Base-by-base conservation (phyloP, 2,888 invertebrate genomes). In the Drosophila bunnanda region DNA sequence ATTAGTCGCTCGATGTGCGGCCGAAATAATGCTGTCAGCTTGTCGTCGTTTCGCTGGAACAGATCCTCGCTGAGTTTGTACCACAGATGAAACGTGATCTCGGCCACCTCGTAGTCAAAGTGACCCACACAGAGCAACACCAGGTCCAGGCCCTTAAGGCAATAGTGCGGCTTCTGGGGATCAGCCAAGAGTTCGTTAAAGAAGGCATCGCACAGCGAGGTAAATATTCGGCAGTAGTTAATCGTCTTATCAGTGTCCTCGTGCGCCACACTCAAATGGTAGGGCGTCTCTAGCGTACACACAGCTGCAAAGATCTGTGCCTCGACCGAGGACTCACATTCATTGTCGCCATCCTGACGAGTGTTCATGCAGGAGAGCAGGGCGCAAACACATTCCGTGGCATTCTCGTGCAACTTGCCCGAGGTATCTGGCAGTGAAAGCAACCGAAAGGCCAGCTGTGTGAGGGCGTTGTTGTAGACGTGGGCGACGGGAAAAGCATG, bases 1-100 rank as follows among this genome's bases (percentile, higher is more conserved):
- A 99, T 95, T n/a, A 99, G 93, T 82, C 98, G 94, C 92, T 98
- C 97, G 65, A 99, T 95, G 91, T 98, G 97, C 0, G 98, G 98
- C 89, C 96, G 95, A 92, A 99, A 99, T 38, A 96, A 93, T 53
- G 94, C 94, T 2, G 96, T 97, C n/a, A 97, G 91, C 0, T 95
- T 94, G 82, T 96, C 96, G 86, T 95, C 96, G 91, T 98, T 96
- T 78, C 95, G 95, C 84, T 97, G 96, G 92, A 98, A 99, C 6
- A 99, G 93, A 88, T 97, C 96, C 93, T 99, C 99, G 6, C 99
- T 98, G 38, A 99, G 93, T 30, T 97, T 95, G 93, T 98, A 99
- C 99, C 99, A 99, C 68, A 99, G 94, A 92, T 98, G 97, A 91
- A 99, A 99, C 2, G 99, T 98, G 80, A 99, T 97, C 90, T 95